Evolutionary conservation across 2,797 vertebrate genomes (phyloP).

Genomic region (Phalloptychus januarius): DNA sequence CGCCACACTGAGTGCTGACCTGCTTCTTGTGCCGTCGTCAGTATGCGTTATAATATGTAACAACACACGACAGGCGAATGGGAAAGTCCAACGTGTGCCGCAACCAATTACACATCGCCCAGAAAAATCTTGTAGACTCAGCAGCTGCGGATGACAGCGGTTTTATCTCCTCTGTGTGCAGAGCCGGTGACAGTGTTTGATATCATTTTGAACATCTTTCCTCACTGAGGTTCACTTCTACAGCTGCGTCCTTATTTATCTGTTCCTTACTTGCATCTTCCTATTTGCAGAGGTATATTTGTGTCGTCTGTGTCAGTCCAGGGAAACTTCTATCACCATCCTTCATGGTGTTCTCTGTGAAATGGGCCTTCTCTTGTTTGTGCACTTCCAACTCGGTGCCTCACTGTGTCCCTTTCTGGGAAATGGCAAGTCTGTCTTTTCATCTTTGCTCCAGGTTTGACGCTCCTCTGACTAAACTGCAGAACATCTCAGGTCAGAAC

Average conservation of each 20-base stretch:
- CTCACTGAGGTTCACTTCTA: slow-evolving; percentile 4
- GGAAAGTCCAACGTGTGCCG: slow-evolving; percentile 49
- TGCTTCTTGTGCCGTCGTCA: slow-evolving; percentile 26
- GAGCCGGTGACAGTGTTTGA: slow-evolving; percentile 1
- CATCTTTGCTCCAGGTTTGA: slow-evolving; percentile 40
- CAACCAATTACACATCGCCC: slow-evolving; percentile 6
- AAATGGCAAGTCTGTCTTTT: slow-evolving; percentile 5
- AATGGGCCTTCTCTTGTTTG: slow-evolving; percentile 37
- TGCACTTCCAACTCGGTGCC: slow-evolving; percentile 20
- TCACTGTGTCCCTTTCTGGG: slow-evolving; percentile 15
- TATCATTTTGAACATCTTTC: slow-evolving; percentile 43
- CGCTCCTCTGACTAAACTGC: slow-evolving; percentile 38
- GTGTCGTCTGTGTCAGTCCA: slow-evolving; percentile 25
- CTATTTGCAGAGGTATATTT: slow-evolving; percentile 40
- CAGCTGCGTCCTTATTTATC: slow-evolving; percentile 25
- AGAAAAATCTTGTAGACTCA: slow-evolving; percentile 41
- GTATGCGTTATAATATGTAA: slow-evolving; percentile 36
- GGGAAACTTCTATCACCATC: slow-evolving; percentile 42
- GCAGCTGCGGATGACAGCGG: slow-evolving; percentile 41
- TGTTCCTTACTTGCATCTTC: slow-evolving; percentile 44
- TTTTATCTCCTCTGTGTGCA: slow-evolving; percentile 26
- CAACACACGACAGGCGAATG: slow-evolving; percentile 36
- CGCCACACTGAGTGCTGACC: slow-evolving; percentile 40
- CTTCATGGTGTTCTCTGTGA: slow-evolving; percentile 33
- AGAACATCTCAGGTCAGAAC: slow-evolving; percentile 52